Evolutionary conservation across 2,113 vertebrate species (phyloP).

Genomic region (Grantiella picta): DNA sequence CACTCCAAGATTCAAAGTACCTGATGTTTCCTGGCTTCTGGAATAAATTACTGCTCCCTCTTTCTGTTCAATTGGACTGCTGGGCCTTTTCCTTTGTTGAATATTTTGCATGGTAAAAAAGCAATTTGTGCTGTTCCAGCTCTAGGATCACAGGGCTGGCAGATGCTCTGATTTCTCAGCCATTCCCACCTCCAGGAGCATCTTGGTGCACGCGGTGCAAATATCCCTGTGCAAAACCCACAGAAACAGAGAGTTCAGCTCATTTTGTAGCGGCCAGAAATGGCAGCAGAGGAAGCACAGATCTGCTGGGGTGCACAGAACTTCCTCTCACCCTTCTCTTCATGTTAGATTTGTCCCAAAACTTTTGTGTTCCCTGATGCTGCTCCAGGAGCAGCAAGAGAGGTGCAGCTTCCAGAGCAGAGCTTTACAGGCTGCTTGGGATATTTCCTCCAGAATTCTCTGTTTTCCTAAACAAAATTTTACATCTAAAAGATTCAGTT

Average conservation of each 20-base stretch:
- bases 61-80: slow-evolving; percentile 30
- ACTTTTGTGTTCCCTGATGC: neutral
- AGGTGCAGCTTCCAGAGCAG: neutral
- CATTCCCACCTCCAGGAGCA: neutral
- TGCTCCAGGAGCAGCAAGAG: neutral
- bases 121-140: slow-evolving; percentile 38
- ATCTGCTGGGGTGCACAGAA: neutral
- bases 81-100: slow-evolving; percentile 7
- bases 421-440: neutral
- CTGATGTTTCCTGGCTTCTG: neutral
- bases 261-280: neutral
- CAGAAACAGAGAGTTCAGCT: neutral
- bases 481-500: neutral
- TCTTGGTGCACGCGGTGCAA: neutral
- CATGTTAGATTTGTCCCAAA: too few species aligned
- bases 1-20: slow-evolving; percentile 32
- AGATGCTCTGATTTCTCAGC: slow-evolving; percentile 1
- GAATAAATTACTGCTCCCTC: slow-evolving; percentile 45
- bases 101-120: slow-evolving; percentile 37
- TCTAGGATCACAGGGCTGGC: neutral
- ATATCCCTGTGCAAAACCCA: neutral
- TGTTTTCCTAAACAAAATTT: neutral
- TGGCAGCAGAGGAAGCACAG: neutral
- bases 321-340: neutral
- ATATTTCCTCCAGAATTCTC: neutral